Conservation (phyloP, 2,888 invertebrate species). For the Deroplatys truncata region DNA sequence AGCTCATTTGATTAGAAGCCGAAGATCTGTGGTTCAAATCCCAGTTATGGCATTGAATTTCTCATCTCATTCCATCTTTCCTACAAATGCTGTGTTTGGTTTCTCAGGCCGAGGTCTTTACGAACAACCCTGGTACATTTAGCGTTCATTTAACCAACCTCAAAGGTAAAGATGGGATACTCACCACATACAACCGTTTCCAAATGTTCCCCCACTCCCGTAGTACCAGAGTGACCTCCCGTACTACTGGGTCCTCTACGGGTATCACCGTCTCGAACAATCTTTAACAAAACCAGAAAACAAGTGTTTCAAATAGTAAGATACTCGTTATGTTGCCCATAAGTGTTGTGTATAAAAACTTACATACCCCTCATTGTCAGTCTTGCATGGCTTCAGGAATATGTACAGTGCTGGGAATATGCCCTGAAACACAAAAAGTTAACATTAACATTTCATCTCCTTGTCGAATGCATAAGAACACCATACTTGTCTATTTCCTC, state of each 20-base stretch:
- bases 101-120: too few relatives aligned
- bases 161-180: conserved; percentile 37
- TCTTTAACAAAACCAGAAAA: conserved; percentile 35
- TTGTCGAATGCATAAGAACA: too few relatives aligned
- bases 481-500: too few relatives aligned
- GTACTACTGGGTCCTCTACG: conserved; percentile 83
- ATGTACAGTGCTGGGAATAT: conserved; percentile 83
- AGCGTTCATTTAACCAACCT: too few relatives aligned
- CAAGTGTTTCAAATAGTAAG: not conserved
- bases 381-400: conserved; percentile 68
- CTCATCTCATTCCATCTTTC: too few relatives aligned
- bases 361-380: conserved; percentile 72
- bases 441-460: not conserved
- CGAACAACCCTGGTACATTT: too few relatives aligned
- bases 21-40: too few relatives aligned
- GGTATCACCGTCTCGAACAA: conserved; percentile 64
- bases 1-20: too few relatives aligned
- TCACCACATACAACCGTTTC: conserved; percentile 88
- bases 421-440: conserved; percentile 47
- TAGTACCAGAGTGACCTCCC: conserved; percentile 85
- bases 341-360: not conserved
- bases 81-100: too few relatives aligned
- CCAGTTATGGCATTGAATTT: too few relatives aligned
- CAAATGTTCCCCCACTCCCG: conserved; percentile 92
- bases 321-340: not conserved